phyloP scores from a whole-genome alignment of 2,797 vertebrate genomes.

The Gallinago nigripennis region DNA sequence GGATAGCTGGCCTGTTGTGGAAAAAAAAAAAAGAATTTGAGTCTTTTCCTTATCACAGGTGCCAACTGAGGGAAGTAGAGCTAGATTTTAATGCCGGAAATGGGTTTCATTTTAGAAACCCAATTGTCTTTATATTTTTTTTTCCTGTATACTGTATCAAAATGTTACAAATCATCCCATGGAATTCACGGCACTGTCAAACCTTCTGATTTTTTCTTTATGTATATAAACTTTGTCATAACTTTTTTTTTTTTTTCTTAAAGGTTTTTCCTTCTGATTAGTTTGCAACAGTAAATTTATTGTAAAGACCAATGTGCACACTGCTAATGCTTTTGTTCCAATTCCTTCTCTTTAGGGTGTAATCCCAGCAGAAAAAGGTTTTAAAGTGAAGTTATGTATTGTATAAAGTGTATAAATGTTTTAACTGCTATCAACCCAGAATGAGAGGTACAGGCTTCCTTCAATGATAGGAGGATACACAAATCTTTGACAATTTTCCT shows the following conservation, averaged over 20 bases:
- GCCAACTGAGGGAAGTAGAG: constrained; percentile 11
- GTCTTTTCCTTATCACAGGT: neutral
- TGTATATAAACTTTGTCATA: neutral
- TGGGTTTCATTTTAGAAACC: neutral
- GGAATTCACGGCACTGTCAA: neutral
- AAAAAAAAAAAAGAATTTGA: constrained; percentile 4
- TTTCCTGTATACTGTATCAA: neutral
- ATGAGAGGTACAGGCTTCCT: neutral
- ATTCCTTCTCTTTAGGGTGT: neutral
- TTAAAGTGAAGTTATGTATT: neutral
- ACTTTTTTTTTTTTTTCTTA: neutral
- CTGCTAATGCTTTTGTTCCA: neutral
- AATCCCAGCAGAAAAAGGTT: neutral
- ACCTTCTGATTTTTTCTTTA: neutral
- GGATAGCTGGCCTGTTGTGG: neutral
- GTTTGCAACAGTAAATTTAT: neutral
- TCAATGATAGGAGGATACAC: neutral
- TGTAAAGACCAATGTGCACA: neutral
- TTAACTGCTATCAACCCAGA: neutral
- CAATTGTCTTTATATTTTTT: neutral
- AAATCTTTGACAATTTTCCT: neutral
- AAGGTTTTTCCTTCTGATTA: neutral
- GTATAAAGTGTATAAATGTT: neutral
- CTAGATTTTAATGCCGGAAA: neutral
- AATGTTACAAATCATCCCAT: neutral